Conservation (phyloP, 1,140 invertebrate species). For the Macrotrachela quadricornifera region DNA sequence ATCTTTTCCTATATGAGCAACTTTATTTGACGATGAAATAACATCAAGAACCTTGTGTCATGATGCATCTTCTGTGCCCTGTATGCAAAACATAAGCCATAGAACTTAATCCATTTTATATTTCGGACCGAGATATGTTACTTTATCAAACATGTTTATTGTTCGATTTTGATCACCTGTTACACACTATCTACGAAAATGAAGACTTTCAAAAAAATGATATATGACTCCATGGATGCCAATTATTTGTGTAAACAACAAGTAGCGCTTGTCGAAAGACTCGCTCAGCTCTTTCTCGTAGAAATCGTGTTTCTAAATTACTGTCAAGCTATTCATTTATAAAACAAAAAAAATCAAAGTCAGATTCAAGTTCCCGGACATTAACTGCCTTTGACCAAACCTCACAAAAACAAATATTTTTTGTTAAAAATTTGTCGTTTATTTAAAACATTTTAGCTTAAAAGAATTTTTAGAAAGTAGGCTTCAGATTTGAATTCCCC, state of each 20-base stretch:
- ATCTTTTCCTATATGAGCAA: constrained; percentile 73
- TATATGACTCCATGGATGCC: constrained; percentile 86
- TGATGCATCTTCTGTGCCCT: constrained; percentile 76
- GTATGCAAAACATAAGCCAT: constrained; percentile 84
- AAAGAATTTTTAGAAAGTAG: no score
- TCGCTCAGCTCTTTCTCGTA: no score
- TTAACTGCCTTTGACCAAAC: no score
- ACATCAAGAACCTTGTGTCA: constrained; percentile 36
- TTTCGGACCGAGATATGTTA: constrained; percentile 43
- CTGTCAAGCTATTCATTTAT: no score
- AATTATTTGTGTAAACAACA: constrained; percentile 90
- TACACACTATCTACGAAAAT: constrained; percentile 32
- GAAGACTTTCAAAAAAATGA: constrained; percentile 82
- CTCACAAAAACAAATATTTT: no score
- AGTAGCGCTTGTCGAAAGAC: no score
- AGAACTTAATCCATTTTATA: constrained; percentile 29
- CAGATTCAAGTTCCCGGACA: no score
- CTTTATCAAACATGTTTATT: constrained; percentile 43
- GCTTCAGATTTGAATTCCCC: no score
- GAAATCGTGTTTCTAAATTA: no score
- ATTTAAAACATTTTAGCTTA: no score
- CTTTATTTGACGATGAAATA: constrained; percentile 18
- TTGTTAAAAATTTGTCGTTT: no score
- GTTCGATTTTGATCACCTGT: not conserved
- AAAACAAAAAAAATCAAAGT: no score